These are phyloP conservation scores for Antennarius striatus DNA, from an alignment of 2,113 vertebrate genomes.

Conservation along the genomic window DNA sequence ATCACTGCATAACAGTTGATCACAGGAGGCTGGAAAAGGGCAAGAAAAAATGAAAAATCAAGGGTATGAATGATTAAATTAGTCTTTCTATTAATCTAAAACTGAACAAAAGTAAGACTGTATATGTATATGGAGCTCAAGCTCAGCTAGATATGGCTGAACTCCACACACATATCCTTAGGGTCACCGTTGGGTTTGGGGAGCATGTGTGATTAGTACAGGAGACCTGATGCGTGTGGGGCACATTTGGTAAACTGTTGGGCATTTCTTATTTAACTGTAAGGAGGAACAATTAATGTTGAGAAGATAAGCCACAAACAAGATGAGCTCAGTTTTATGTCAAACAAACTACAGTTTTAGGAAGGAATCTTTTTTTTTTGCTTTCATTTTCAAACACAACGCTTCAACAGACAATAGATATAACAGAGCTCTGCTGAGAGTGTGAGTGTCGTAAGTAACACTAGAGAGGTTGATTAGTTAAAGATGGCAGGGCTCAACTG, in stretches of 20 bases:
- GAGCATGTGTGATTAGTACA: constrained; percentile 57
- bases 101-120: neutral
- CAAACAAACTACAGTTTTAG: constrained; percentile 40
- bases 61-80: neutral
- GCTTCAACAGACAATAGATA: constrained; percentile 15
- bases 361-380: constrained; percentile 13
- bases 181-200: constrained; percentile 59
- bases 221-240: constrained; percentile 58
- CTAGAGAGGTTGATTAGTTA: constrained; percentile 73
- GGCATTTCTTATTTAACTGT: constrained; percentile 67
- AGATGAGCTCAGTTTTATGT: constrained; percentile 46
- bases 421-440: constrained; percentile 32
- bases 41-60: neutral
- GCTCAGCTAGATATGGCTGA: constrained; percentile 27
- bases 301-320: constrained; percentile 56
- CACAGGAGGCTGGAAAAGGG: constrained; percentile 32
- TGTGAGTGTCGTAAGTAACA: constrained; percentile 82
- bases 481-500: constrained; percentile 69
- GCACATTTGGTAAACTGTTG: constrained; percentile 61
- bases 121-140: constrained; percentile 12
- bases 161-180: constrained; percentile 45
- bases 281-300: constrained; percentile 61
- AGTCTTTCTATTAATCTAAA: constrained; percentile 10
- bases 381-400: constrained; percentile 29
- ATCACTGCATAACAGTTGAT: constrained; percentile 75